phyloP scores from a whole-genome alignment of 2,797 vertebrate species.

The Arnoldichthys spilopterus region DNA sequence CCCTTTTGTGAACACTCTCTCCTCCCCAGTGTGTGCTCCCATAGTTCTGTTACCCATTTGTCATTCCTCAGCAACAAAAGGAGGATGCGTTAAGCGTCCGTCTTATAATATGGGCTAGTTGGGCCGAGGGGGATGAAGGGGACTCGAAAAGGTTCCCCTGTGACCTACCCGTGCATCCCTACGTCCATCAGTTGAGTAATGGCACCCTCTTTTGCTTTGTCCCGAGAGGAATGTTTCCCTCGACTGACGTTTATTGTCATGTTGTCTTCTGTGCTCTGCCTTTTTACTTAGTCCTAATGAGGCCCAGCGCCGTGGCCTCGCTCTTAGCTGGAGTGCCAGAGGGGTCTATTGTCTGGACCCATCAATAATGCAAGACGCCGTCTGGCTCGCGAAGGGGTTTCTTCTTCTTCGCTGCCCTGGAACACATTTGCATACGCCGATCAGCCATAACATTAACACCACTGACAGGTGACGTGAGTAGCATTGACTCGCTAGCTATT shows the following conservation, averaged over 20 bases:
- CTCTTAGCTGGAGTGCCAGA: constrained; percentile 66
- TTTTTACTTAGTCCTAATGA: constrained; percentile 69
- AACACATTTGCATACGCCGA: no score
- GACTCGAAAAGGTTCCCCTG: constrained; percentile 62
- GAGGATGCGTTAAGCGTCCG: constrained; percentile 60
- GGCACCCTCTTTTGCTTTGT: constrained; percentile 63
- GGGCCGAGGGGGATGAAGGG: neutral
- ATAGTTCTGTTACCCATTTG: constrained; percentile 26
- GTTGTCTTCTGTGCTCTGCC: constrained; percentile 59
- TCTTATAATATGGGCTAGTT: constrained; percentile 52
- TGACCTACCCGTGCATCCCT: constrained; percentile 60
- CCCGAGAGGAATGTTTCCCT: constrained; percentile 58
- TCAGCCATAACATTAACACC: no score
- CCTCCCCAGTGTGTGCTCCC: constrained; percentile 3
- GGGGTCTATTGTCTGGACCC: constrained; percentile 65
- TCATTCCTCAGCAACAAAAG: constrained; percentile 77
- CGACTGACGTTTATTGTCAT: constrained; percentile 67
- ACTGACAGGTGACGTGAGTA: no score
- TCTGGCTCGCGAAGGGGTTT: constrained; percentile 52
- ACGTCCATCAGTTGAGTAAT: constrained; percentile 68
- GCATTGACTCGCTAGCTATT: no score
- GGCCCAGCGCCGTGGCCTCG: constrained; percentile 55
- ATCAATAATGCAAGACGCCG: constrained; percentile 73
- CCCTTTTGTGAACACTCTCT: constrained; percentile 25
- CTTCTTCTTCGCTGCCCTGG: neutral